Evolutionary conservation across 1,140 invertebrate genomes (phyloP).

Genomic region (Lycorma delicatula): DNA sequence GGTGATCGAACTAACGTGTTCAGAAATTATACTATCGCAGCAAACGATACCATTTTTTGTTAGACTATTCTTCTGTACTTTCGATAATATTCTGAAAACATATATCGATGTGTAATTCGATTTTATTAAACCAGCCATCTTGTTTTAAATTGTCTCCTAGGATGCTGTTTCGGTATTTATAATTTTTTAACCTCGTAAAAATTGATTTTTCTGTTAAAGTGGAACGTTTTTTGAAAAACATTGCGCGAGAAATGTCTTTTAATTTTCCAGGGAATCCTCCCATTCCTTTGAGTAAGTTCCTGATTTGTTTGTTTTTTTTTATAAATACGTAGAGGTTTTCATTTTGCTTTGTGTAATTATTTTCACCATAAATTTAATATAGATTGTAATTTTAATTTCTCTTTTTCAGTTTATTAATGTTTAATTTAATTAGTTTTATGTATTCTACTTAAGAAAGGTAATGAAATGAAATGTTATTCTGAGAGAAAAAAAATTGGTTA

Average conservation of each 20-base stretch:
- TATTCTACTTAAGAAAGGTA: neutral
- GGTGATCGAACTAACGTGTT: too few relatives aligned
- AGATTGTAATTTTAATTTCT: neutral
- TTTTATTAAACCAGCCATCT: too few relatives aligned
- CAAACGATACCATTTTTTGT: too few relatives aligned
- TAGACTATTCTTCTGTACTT: too few relatives aligned
- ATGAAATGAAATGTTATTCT: neutral
- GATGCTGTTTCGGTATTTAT: too few relatives aligned
- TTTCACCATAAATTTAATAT: neutral
- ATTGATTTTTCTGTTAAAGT: too few relatives aligned
- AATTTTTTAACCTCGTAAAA: neutral
- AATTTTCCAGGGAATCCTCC: constrained; percentile 41
- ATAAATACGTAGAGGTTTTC: neutral
- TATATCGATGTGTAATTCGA: too few relatives aligned
- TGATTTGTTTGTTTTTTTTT: neutral
- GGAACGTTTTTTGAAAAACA: too few relatives aligned
- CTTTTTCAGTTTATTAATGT: neutral
- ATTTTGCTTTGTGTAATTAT: too few relatives aligned
- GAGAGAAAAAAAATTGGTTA: neutral
- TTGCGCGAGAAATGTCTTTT: constrained; percentile 35
- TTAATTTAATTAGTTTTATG: neutral
- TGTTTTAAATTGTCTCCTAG: too few relatives aligned
- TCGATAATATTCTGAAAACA: too few relatives aligned
- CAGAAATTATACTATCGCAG: too few relatives aligned
- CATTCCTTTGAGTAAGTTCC: constrained; percentile 36